Percentiles rank a stretch among this genome's conserved stretches.
Conservation (phyloP, 64 coral and sea anemone species). For the Dendronephthya gigantea region DNA sequence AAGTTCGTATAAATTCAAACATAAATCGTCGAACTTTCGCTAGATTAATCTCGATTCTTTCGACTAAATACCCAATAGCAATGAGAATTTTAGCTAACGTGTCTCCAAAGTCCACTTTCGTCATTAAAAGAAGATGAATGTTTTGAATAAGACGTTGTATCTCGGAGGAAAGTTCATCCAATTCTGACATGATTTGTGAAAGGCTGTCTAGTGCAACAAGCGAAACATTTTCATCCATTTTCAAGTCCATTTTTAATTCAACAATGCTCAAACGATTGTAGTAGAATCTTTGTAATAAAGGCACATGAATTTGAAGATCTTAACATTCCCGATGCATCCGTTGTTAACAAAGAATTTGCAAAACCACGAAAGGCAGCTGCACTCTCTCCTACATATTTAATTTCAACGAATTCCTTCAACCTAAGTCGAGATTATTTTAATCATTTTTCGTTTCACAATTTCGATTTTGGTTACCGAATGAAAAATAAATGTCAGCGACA, state of each 20-base stretch:
- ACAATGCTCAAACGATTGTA: neutral
- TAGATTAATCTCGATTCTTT: neutral
- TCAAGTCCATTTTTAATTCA: neutral
- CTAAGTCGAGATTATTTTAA: neutral
- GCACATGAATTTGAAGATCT: neutral
- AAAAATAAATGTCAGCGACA: too few relatives aligned
- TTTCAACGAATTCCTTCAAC: neutral
- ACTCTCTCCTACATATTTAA: neutral
- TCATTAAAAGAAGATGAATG: conserved; percentile 11
- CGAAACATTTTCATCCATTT: neutral
- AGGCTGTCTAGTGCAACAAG: neutral
- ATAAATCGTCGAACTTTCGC: neutral
- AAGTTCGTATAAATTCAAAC: neutral
- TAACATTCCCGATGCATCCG: too few relatives aligned
- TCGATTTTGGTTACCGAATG: too few relatives aligned
- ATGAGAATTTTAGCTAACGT: neutral
- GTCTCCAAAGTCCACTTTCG: neutral
- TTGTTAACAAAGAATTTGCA: neutral
- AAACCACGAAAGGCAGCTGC: neutral
- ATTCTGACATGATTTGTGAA: conserved; percentile 4
- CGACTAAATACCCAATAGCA: neutral
- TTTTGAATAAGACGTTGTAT: conserved; percentile 7
- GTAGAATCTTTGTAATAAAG: neutral
- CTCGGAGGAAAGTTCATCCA: neutral
- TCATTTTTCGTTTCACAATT: too few relatives aligned